Percentiles rank a stretch among this genome's conserved stretches.
Conservation (phyloP, 2,113 vertebrate genomes). For the Pitta sordida region DNA sequence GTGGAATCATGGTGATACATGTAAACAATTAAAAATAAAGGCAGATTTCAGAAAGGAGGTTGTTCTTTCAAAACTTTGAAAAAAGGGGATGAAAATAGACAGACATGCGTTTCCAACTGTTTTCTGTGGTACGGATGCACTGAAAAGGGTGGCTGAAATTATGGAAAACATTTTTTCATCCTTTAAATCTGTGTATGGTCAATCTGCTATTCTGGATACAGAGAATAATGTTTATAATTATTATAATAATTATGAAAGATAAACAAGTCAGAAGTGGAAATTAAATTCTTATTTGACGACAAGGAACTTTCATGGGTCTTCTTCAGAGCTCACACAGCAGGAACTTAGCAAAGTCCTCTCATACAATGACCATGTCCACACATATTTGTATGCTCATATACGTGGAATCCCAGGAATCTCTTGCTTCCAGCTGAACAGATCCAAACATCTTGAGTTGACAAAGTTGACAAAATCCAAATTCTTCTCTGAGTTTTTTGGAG, state of each 20-base stretch:
- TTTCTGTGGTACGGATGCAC: not conserved
- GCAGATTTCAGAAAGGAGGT: not conserved
- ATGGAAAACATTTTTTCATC: not conserved
- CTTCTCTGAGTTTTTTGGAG: not conserved
- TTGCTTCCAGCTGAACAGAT: not conserved
- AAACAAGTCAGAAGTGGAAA: not conserved
- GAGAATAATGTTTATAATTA: not conserved
- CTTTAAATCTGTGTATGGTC: not conserved
- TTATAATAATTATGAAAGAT: not conserved
- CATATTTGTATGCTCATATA: rapidly evolving
- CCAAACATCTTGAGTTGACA: not conserved
- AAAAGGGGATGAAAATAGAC: not conserved
- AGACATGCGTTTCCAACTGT: not conserved
- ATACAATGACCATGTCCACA: rapidly evolving
- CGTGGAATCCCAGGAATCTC: not conserved
- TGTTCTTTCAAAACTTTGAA: not conserved
- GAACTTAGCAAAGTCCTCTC: not conserved
- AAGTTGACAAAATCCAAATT: not conserved
- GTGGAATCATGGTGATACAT: not conserved
- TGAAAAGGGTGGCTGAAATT: not conserved
- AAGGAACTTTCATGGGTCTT: not conserved
- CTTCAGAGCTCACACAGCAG: not conserved
- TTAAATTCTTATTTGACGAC: not conserved
- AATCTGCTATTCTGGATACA: not conserved
- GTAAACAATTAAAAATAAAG: not conserved